Evolutionary conservation across 2,797 vertebrate genomes (phyloP), one percentile per base, ranked within the genome.

Genomic region (Liparis tanakae): DNA sequence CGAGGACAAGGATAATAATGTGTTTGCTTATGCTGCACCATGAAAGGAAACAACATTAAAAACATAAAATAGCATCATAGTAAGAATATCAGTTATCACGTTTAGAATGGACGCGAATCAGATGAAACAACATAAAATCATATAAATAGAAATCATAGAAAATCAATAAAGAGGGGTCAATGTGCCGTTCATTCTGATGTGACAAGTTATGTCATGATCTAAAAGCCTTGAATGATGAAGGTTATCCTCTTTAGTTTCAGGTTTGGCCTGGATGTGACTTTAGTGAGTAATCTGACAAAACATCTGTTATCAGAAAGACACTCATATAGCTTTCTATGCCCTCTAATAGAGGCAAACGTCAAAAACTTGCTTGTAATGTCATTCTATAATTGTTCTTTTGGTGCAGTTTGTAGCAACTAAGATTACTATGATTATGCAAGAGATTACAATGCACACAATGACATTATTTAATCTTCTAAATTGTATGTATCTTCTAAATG

Each of bases 201-300:
- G 53, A 64, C 17, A 44, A 55, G 43, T 66, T 43, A 22, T 82
- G 69, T 70, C 50, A 81, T 70, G 60, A 74, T 78, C 54, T 70
- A 65, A 36, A 69, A 65, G 62, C 22, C 20, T 78, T 79, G 54
- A 64, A 67, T 72, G 51, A 74, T 57, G 44, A 57, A 50, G 20
- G 37, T 46, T 64, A 20, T 58, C 59, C 25, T 51, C 51, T 54
- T 57, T 41, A 20, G 54, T 77, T 77, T 72, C 57, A 67, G 39
- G 58, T 66, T 57, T 69, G 67, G 51, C 74, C 48, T 36, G 62
- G 7, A 39, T 71, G 14, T 72, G 46, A 65, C 66, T 50, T 46
- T 80, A 34, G 4, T 66, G 62, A 75, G 83, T 86, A 84, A 84
- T 84, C 77, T 65, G 41, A 67, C 60, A 76, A 67, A 77, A 68